Evolutionary conservation across 2,797 vertebrate genomes (phyloP).

Genomic region (Alexandromys oeconomus): DNA sequence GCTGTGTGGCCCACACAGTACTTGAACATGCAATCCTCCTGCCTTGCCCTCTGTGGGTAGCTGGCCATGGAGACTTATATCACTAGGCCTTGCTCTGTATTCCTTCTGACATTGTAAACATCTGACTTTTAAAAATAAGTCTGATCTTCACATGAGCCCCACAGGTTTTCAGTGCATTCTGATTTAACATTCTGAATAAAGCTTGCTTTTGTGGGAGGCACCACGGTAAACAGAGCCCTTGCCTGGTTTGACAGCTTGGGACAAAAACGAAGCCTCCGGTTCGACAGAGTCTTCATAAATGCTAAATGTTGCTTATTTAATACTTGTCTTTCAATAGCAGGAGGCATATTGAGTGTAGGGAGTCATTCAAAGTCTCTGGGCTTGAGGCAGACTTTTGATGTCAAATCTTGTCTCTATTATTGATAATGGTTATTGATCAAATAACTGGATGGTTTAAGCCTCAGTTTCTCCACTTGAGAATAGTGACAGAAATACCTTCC

Average conservation of each 20-base stretch:
- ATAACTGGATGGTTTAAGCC: not conserved
- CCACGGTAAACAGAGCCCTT: not conserved
- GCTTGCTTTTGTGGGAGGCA: not conserved
- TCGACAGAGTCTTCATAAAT: conserved; percentile 13
- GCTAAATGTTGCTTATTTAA: not conserved
- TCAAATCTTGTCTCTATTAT: not conserved
- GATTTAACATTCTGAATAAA: not conserved
- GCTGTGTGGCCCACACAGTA: not conserved
- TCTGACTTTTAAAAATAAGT: not conserved
- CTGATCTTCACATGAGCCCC: not conserved
- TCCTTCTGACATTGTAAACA: conserved; percentile 1
- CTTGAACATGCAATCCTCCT: not conserved
- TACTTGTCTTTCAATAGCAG: not conserved
- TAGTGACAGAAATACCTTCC: not conserved
- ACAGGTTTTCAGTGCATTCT: not conserved
- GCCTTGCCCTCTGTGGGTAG: not conserved
- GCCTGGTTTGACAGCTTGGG: not conserved
- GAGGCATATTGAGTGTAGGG: not conserved
- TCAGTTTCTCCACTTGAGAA: conserved; percentile 17
- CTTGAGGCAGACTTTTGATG: not conserved
- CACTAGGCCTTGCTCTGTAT: not conserved
- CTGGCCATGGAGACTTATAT: not conserved
- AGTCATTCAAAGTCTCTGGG: not conserved
- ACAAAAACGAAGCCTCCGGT: not conserved
- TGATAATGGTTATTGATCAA: not conserved